phyloP scores from a whole-genome alignment of 2,797 vertebrate species.

The Channallabes apus region DNA sequence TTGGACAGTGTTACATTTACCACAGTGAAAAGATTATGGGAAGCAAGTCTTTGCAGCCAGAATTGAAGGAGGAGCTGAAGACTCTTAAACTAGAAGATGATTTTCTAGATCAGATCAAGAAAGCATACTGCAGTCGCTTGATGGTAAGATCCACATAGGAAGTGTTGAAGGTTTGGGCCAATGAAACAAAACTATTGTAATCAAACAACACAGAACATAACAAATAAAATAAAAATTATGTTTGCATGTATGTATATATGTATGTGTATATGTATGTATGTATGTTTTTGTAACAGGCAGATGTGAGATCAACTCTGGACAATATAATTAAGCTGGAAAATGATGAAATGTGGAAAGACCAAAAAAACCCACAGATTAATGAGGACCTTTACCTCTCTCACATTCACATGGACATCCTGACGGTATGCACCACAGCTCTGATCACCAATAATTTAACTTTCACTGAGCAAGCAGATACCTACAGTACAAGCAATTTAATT shows the following conservation, averaged over 20 bases:
- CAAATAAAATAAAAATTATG: not conserved
- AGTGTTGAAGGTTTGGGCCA: not conserved
- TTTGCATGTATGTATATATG: no score
- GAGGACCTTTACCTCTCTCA: slow-evolving; percentile 67
- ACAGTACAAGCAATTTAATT: not conserved
- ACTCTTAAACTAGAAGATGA: slow-evolving; percentile 70
- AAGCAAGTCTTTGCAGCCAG: slow-evolving; percentile 71
- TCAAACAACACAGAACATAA: not conserved
- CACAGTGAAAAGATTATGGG: slow-evolving; percentile 68
- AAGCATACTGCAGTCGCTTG: slow-evolving; percentile 64
- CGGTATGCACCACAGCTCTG: slow-evolving; percentile 63
- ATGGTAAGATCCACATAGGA: slow-evolving; percentile 60
- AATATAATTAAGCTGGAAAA: slow-evolving; percentile 74
- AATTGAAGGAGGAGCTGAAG: slow-evolving; percentile 70
- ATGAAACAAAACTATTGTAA: not conserved
- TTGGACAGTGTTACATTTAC: slow-evolving; percentile 36
- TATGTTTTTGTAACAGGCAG: slow-evolving; percentile 65
- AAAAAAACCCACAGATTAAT: slow-evolving; percentile 57
- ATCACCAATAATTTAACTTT: not conserved
- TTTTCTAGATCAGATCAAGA: slow-evolving; percentile 66
- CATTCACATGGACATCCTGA: slow-evolving; percentile 81
- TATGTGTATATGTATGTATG: no score
- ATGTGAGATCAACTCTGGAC: slow-evolving; percentile 69
- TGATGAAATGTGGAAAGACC: slow-evolving; percentile 71
- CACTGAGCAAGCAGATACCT: not conserved